These are phyloP conservation scores for Bedellia somnulentella DNA, from an alignment of 2,888 invertebrate genomes.

Conservation along the genomic window DNA sequence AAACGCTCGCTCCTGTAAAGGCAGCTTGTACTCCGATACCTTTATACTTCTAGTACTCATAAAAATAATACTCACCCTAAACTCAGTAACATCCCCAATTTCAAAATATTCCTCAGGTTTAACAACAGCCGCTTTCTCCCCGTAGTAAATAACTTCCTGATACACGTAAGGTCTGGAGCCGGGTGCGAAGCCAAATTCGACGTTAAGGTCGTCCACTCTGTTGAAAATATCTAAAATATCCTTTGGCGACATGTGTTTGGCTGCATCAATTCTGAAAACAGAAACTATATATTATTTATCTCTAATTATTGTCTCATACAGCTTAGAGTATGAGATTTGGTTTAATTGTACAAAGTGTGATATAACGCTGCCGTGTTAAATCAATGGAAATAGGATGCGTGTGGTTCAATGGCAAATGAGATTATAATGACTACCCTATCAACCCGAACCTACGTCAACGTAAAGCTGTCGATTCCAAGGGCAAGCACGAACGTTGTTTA, in stretches of 20 bases:
- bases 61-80: slow-evolving; percentile 45
- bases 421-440: too few species aligned
- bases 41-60: too few species aligned
- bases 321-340: slow-evolving; percentile 1
- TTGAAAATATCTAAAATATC: slow-evolving; percentile 70
- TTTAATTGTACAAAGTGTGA: too few species aligned
- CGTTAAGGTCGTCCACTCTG: slow-evolving; percentile 58
- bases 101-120: slow-evolving; percentile 41
- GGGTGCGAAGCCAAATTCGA: slow-evolving; percentile 60
- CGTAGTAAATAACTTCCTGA: slow-evolving; percentile 72
- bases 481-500: too few species aligned
- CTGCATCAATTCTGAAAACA: slow-evolving; percentile 70
- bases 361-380: too few species aligned
- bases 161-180: slow-evolving; percentile 66
- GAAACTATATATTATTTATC: background rate
- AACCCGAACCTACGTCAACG: too few species aligned
- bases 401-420: too few species aligned
- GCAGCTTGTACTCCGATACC: too few species aligned
- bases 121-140: slow-evolving; percentile 38
- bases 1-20: too few species aligned
- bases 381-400: too few species aligned
- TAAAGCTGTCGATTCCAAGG: too few species aligned
- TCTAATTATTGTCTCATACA: too few species aligned
- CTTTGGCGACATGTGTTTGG: slow-evolving; percentile 75
- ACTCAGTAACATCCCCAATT: slow-evolving; percentile 74